Conservation (phyloP, 2,113 vertebrate genomes). For the Aviceda subcristata region DNA sequence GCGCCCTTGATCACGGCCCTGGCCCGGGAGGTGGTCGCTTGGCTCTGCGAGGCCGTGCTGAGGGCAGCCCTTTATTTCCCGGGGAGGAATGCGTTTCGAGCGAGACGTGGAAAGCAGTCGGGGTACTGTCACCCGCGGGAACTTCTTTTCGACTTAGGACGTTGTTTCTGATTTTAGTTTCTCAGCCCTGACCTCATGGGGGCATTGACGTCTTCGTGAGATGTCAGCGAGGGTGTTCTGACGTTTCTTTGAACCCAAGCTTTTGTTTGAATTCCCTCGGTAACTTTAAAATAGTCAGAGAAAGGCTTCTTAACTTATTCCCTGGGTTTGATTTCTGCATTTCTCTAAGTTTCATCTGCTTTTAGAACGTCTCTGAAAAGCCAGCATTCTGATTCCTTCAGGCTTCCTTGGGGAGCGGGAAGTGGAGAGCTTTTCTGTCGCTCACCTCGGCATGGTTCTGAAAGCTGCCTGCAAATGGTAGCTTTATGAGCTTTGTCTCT, state of each 20-base stretch:
- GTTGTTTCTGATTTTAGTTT: not conserved
- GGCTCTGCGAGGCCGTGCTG: fast-evolving
- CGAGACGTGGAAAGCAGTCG: fast-evolving
- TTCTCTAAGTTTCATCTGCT: not conserved
- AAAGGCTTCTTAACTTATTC: fast-evolving
- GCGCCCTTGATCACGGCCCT: too few relatives aligned
- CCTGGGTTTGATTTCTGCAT: fast-evolving
- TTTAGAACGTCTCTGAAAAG: fast-evolving
- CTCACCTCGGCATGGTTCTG: not conserved
- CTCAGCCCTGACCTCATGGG: not conserved
- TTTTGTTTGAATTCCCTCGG: not conserved
- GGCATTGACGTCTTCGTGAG: not conserved
- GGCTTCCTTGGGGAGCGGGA: not conserved
- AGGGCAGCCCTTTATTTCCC: not conserved
- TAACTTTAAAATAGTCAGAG: not conserved
- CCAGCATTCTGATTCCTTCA: not conserved
- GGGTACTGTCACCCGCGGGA: not conserved
- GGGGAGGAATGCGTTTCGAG: not conserved
- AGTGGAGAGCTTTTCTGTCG: not conserved
- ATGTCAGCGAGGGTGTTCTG: not conserved
- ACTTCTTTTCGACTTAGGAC: not conserved
- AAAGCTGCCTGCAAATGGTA: not conserved
- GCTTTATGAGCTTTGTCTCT: not conserved
- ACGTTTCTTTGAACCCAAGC: not conserved
- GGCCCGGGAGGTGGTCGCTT: fast-evolving